A percentile compares a stretch with the other conserved stretches of the same genome.
phyloP scores from a whole-genome alignment of 2,797 vertebrate genomes.

The Erithacus rubecula region DNA sequence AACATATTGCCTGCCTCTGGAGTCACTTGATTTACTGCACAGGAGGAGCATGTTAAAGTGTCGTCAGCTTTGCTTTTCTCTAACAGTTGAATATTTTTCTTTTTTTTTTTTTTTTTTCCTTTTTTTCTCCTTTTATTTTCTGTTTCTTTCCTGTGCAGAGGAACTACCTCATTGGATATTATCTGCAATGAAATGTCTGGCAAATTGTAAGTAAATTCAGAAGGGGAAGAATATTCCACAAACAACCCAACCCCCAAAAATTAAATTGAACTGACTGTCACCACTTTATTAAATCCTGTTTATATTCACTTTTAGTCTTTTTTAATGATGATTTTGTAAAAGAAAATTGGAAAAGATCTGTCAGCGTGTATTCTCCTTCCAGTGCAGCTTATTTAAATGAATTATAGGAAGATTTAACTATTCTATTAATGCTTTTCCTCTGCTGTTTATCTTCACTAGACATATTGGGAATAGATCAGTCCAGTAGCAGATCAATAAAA shows the following conservation, averaged over 20 bases:
- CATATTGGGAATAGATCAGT: background rate
- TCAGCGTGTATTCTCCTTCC: background rate
- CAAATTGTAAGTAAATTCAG: slow-evolving; percentile 88
- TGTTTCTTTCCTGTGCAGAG: slow-evolving; percentile 58
- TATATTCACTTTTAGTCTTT: background rate
- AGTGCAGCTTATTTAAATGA: background rate
- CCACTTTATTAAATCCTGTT: background rate
- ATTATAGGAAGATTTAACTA: background rate
- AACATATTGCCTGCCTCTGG: background rate
- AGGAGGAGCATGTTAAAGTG: background rate
- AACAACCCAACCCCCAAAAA: background rate
- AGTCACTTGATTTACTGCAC: background rate
- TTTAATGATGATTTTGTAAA: background rate
- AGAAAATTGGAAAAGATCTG: background rate
- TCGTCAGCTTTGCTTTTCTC: background rate
- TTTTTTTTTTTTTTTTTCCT: background rate
- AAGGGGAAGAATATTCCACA: background rate
- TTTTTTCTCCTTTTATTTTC: background rate
- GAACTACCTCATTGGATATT: slow-evolving; percentile 95
- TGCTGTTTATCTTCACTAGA: background rate
- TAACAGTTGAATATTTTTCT: background rate
- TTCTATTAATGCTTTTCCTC: background rate
- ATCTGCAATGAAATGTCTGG: slow-evolving; percentile 95
- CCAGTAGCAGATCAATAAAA: background rate
- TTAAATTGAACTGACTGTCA: background rate